Conservation (phyloP, 2,113 vertebrate genomes). For the Hirundichthys speculiger region DNA sequence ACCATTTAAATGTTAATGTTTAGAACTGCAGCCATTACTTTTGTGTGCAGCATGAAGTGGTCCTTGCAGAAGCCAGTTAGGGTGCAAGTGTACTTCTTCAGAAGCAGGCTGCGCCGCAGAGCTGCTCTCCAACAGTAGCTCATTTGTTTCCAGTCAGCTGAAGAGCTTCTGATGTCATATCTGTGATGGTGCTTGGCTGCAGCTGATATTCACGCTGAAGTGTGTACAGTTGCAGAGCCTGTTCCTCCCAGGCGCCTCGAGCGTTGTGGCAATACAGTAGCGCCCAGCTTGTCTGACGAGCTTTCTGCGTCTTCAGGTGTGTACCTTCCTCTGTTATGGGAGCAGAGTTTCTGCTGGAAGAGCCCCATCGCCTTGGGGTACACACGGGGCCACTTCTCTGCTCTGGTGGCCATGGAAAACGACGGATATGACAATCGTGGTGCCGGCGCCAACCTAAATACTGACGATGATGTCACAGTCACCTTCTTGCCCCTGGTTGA, state of each 20-base stretch:
- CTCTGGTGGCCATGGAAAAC: conserved; percentile 98
- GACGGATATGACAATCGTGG: conserved; percentile 97
- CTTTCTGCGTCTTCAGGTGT: conserved; percentile 81
- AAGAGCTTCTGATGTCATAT: conserved; percentile 24
- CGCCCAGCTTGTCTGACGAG: conserved; percentile 8
- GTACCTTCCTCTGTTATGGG: conserved; percentile 97
- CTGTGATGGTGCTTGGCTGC: background rate
- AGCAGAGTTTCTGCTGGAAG: conserved; percentile 99
- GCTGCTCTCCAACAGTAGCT: conserved; percentile 19
- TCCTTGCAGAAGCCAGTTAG: too few species aligned
- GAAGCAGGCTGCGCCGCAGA: too few species aligned
- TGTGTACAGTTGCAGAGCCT: conserved; percentile 9
- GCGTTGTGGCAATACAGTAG: rapidly evolving
- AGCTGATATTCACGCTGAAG: conserved; percentile 16
- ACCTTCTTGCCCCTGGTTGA: conserved; percentile 96
- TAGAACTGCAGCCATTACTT: background rate
- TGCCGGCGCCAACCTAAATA: conserved; percentile 96
- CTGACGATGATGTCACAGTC: conserved; percentile 95
- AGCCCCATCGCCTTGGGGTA: conserved; percentile 98
- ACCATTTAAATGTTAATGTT: too few species aligned
- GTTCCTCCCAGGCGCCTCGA: conserved; percentile 4
- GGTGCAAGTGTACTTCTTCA: too few species aligned
- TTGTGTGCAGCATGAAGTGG: too few species aligned
- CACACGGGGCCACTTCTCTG: conserved; percentile 97
- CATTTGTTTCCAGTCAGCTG: conserved; percentile 35